Conservation (phyloP, 2,888 invertebrate genomes). For the Aporophyla lueneburgensis region DNA sequence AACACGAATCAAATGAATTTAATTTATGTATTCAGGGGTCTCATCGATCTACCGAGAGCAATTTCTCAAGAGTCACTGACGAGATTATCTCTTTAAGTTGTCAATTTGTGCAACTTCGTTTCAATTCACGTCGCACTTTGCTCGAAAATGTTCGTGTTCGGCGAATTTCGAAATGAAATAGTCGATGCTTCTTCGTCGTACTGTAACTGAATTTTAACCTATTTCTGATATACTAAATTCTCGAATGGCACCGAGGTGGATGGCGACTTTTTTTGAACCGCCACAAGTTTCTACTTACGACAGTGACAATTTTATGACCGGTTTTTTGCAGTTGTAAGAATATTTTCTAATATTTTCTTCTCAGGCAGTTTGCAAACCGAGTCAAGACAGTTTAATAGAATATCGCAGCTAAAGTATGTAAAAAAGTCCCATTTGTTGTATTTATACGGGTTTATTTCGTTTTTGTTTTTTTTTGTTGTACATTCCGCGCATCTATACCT, state of each 20-base stretch:
- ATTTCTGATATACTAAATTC: slow-evolving; percentile 31
- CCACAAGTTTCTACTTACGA: not conserved
- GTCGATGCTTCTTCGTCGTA: slow-evolving; percentile 8
- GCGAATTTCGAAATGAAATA: too few species aligned
- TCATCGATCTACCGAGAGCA: slow-evolving; percentile 16
- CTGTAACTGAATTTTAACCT: slow-evolving; percentile 52
- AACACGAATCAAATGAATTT: too few species aligned
- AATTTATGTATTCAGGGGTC: not conserved
- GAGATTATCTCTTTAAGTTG: slow-evolving; percentile 5
- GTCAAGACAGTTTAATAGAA: not conserved
- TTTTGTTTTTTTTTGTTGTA: not conserved
- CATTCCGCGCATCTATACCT: not conserved
- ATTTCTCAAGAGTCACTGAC: slow-evolving; percentile 8
- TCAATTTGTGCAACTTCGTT: slow-evolving; percentile 14
- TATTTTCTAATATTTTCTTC: not conserved
- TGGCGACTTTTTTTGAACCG: not conserved
- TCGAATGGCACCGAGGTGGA: not conserved
- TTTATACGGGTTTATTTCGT: not conserved
- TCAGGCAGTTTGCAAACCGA: too few species aligned
- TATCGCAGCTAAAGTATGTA: not conserved
- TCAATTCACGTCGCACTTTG: not conserved
- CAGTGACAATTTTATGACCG: not conserved
- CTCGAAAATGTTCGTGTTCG: slow-evolving; percentile 20
- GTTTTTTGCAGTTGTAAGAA: not conserved
- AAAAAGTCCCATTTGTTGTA: not conserved